A percentile compares a stretch with the other conserved stretches of the same genome.
phyloP scores from a whole-genome alignment of 2,113 vertebrate species.

The Anguilla rostrata region DNA sequence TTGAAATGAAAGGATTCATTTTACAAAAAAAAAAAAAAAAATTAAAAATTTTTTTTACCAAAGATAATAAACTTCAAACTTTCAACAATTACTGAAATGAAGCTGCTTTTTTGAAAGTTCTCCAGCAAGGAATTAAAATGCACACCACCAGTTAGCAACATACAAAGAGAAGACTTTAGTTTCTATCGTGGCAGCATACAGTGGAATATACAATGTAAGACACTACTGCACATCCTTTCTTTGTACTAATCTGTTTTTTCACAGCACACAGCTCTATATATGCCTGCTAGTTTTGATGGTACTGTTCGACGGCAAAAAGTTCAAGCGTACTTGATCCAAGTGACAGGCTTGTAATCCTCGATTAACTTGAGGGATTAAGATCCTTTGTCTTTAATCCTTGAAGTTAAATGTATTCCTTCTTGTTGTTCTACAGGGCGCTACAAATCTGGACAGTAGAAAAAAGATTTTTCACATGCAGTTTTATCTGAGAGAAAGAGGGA shows the following conservation, averaged over 20 bases:
- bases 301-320: neutral
- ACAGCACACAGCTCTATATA: neutral
- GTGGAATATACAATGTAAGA: neutral
- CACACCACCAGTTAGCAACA: too few relatives aligned
- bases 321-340: neutral
- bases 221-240: neutral
- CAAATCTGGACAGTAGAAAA: neutral
- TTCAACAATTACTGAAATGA: neutral
- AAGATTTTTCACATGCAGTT: conserved; percentile 15
- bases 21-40: neutral
- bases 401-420: conserved; percentile 18
- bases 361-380: neutral
- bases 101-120: neutral
- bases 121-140: neutral
- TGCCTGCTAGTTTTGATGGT: too few relatives aligned
- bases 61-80: neutral
- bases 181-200: neutral
- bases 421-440: neutral
- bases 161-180: too few relatives aligned
- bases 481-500: conserved; percentile 3
- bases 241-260: neutral
- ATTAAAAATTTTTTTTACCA: neutral
- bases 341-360: neutral
- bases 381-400: conserved; percentile 8
- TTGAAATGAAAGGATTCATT: neutral